Evolutionary conservation across 1,140 invertebrate genomes (phyloP), one percentile per base, ranked within the genome.

Genomic region (Dinothrombium tinctorium): DNA sequence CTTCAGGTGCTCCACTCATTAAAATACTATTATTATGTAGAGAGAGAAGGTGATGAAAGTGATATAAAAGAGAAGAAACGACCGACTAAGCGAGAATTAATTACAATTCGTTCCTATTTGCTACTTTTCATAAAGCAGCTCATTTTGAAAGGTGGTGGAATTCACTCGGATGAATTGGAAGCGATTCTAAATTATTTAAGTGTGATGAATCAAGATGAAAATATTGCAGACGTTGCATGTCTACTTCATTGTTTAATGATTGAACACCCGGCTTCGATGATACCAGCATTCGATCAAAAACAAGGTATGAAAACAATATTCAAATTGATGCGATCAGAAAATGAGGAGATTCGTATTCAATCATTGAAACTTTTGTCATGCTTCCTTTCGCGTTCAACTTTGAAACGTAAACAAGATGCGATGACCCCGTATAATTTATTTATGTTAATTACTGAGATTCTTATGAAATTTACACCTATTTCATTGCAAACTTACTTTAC

Each of bases 11-110:
- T 98, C 46, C 89, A 99, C 56, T 89, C 92, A 0, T 66, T 99
- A 23, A 98, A 98, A 62, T 94, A 87, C 56, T 98, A 95, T 61
- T 98, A 98, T 58, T 98, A 90, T 89, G 81, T 98, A 12, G 76
- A n/a, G 8, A 33, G 37, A 22, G 46, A 47, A 25, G 31, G 22
- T 25, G 22, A 15, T 12, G 9, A 19, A 15, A 4, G 8, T 17
- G 14, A 35, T 19, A 33, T 44, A 9, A 40, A 38, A 26, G 46
- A 37, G 17, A 15, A 20, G 15, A 39, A 47, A 2, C 67, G 87
- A 48, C 87, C 87, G 9, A 76, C 74, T 28, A 76, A 86, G 54
- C 87, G 90, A 56, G 84, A 94, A 52, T 86, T 95, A 42, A 61
- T 90, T 29, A 77, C 80, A 46, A 82, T 95, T 56, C 68, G 90